Evolutionary conservation across 2,797 vertebrate genomes (phyloP), one percentile per base, ranked within the genome.

Genomic region (Danionella dracula): DNA sequence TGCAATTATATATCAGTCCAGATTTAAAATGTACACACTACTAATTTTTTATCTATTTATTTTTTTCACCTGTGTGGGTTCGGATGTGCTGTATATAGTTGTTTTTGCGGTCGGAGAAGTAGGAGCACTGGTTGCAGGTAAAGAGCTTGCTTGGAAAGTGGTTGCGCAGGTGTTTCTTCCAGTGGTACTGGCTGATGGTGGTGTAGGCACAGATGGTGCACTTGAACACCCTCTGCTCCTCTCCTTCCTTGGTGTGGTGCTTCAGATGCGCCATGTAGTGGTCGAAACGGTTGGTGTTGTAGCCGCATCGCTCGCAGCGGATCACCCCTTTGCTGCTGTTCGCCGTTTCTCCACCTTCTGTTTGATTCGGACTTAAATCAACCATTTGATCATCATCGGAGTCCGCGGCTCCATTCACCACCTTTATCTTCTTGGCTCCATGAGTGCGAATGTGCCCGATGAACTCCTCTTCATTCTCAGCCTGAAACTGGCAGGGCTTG

Each of bases 71-170:
- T 73, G 97, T 98, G 78, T 99, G 97, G 2, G 94, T 99, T 71
- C 95, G 85, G 77, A 99, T 95, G 83, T 99, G 97, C 23, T 99
- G 97, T 73, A 99, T 91, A 57, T 99, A 99, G 84, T 99, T 98
- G 81, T 97, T 99, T 80, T 99, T 98, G 73, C 96, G 89, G 82
- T 99, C 97, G 0, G 95, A 97, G 84, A 97, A 99, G 82, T 99
- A 99, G 70, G 91, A 95, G 70, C 96, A 99, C 57, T 98, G 93
- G 58, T 88, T 91, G 77, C 96, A 99, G 5, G 96, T 96, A 84
- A 97, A 98, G 4, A 99, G 92, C 74, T 97, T 98, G 79, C 94
- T 93, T 63, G 96, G 96, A 76, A 97, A 99, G 78, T 99, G 96
- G 73, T 98, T 98, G 74, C 96, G 89, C 76, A 99, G 84, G 79